phyloP scores from a whole-genome alignment of 2,113 vertebrate species.

The Jaculus jaculus region DNA sequence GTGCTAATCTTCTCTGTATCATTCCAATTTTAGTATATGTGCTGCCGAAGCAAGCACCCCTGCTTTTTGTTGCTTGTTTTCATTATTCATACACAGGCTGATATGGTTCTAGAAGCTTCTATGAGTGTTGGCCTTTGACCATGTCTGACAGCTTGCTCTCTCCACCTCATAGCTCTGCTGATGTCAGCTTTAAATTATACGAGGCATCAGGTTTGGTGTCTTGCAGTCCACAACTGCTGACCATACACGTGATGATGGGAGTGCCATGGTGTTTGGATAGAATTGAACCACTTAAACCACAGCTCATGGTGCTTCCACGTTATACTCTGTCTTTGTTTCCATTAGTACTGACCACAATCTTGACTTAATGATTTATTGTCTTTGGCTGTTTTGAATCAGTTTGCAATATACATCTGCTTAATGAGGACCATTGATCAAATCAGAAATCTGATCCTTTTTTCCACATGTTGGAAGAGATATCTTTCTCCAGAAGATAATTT shows the following conservation, averaged over 20 bases:
- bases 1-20: too few relatives aligned
- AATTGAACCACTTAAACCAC: slow-evolving; percentile 7
- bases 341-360: not conserved
- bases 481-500: not conserved
- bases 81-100: too few relatives aligned
- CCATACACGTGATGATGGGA: not conserved
- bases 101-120: not conserved
- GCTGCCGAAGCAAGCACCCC: too few relatives aligned
- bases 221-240: not conserved
- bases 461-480: not conserved
- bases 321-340: not conserved
- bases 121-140: accelerated
- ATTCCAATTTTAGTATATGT: too few relatives aligned
- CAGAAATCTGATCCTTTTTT: not conserved
- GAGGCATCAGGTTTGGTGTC: not conserved
- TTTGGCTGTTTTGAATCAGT: not conserved
- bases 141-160: not conserved
- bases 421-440: not conserved
- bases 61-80: too few relatives aligned
- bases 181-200: not conserved
- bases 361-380: not conserved
- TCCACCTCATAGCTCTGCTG: not conserved
- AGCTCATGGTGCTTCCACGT: slow-evolving; percentile 22
- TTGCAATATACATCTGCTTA: not conserved
- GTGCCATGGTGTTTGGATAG: not conserved